Percentiles rank a stretch among this genome's conserved stretches.
phyloP scores from a whole-genome alignment of 2,797 vertebrate species.

The Tokudaia tokunoshimensis region DNA sequence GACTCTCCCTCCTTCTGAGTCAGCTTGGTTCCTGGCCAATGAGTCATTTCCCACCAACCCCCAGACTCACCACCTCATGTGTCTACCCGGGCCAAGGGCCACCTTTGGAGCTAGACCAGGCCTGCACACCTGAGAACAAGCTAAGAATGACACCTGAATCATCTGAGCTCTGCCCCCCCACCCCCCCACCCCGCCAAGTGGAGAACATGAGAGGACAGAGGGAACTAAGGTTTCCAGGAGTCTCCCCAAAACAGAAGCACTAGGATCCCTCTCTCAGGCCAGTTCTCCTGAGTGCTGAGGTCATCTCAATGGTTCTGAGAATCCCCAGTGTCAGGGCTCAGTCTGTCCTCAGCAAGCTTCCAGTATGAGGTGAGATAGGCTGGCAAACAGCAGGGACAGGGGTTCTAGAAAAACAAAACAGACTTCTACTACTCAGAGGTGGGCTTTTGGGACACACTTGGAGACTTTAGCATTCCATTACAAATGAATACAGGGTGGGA shows the following conservation, averaged over 20 bases:
- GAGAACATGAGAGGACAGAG: neutral
- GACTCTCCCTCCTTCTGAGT: conserved; percentile 51
- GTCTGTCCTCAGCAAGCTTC: neutral
- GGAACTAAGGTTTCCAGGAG: neutral
- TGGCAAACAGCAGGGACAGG: neutral
- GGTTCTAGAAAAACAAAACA: neutral
- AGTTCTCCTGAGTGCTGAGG: accelerated
- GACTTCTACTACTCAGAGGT: neutral
- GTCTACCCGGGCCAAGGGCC: neutral
- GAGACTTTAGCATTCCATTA: neutral
- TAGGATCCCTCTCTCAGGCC: neutral
- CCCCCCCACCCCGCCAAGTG: neutral
- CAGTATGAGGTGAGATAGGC: neutral
- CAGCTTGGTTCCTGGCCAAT: conserved; percentile 40
- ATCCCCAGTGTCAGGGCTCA: accelerated
- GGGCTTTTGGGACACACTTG: neutral
- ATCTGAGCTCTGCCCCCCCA: neutral
- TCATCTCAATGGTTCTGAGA: neutral
- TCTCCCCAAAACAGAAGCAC: neutral
- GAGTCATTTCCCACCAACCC: conserved; percentile 47
- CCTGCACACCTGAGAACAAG: neutral
- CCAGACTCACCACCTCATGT: neutral
- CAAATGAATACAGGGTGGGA: neutral
- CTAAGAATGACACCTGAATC: neutral
- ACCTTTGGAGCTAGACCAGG: neutral